Evolutionary conservation across 2,888 invertebrate genomes (phyloP), one percentile per base, ranked within the genome.

Genomic region (Orthosia incerta): DNA sequence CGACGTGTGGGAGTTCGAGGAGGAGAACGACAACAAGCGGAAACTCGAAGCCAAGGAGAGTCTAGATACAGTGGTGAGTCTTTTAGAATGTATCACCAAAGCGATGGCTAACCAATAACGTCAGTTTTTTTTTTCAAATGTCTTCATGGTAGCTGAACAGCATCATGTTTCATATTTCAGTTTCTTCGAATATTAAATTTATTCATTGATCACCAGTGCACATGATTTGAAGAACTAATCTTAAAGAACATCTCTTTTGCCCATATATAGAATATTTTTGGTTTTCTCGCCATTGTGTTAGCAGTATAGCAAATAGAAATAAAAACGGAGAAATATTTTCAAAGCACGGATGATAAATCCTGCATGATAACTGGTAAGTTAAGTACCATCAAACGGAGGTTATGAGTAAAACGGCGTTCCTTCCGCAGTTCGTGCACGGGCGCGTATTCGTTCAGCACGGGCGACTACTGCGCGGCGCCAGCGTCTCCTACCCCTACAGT

Each of bases 361-460:
- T 18, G 20, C 45, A 55, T 45, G 31, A 61, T 51, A 31, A 20
- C 15, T 45, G 57, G n/a, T 31, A 5, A 63, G 18, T 20, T 57
- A 20, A 39, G 15, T 51, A 13, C 13, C 20, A 20, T 16, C 16
- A 23, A 4, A 48, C 13, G 45, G 57, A 53, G 4, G 45, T 56
- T 57, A 0, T 12, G n/a, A 56, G 26, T 69, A 67, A 69, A 65
- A n/a, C 23, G 20, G 15, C 39, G 48, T 63, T 84, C 74, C 83
- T 87, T 86, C 96, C 96, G 39, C 93, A 98, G 98, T 98, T 98
- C 91, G 96, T 98, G 26, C 98, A 98, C 91, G 98, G 98, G 2
- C 97, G 97, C 84, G 97, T 98, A 18, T 98, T 97, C 89, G 95
- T 98, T 3, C 98, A 98, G 93, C 97, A 97, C 69, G 97, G 98